These are phyloP conservation scores for Dicrurus megarhynchus DNA, from an alignment of 2,113 vertebrate species.

Conservation along the genomic window DNA sequence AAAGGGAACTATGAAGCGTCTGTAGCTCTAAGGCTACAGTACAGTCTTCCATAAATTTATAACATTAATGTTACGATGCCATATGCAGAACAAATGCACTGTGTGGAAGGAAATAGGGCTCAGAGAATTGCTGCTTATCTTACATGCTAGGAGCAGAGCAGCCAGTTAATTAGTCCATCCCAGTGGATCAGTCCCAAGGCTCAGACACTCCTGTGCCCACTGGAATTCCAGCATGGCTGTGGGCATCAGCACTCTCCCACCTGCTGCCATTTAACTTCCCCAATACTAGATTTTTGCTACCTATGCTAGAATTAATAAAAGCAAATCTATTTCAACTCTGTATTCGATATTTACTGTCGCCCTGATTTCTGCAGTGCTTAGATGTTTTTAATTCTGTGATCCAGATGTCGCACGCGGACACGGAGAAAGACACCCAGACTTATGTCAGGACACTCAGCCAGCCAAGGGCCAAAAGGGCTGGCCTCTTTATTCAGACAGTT, in stretches of 20 bases:
- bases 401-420: too few species aligned
- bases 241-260: not conserved
- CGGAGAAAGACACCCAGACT: too few species aligned
- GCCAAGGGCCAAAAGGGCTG: too few species aligned
- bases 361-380: too few species aligned
- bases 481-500: too few species aligned
- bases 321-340: not conserved
- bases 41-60: slow-evolving; percentile 58
- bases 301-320: not conserved
- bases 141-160: not conserved
- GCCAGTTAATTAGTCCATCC: not conserved
- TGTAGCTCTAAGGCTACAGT: slow-evolving; percentile 31
- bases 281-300: not conserved
- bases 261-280: not conserved
- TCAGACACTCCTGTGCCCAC: not conserved
- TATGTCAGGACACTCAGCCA: too few species aligned
- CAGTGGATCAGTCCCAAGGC: not conserved
- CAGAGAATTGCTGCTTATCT: slow-evolving; percentile 41
- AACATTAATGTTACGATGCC: slow-evolving; percentile 44
- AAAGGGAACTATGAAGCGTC: slow-evolving; percentile 47
- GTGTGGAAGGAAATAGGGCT: slow-evolving; percentile 56
- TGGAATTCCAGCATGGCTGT: slow-evolving; percentile 2
- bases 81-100: slow-evolving; percentile 60
- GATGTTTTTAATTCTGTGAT: too few species aligned
- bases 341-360: not conserved